phyloP scores from a whole-genome alignment of 92 coral and sea anemone genomes.

The Porites evermanni region DNA sequence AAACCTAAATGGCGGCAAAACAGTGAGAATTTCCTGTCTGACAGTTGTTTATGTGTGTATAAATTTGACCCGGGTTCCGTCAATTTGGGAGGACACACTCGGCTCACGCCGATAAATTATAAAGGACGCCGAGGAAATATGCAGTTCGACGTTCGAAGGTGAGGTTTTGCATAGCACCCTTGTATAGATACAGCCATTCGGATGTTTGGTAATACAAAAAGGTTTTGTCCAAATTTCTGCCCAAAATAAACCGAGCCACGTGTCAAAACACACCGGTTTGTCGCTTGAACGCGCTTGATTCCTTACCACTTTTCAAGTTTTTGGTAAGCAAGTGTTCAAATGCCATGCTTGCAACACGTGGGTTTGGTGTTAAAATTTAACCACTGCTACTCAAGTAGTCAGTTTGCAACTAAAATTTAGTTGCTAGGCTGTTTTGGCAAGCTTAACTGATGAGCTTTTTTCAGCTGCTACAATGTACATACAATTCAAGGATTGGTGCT shows the following conservation, averaged over 20 bases:
- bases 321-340: background rate
- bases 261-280: conserved; percentile 41
- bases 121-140: conserved; percentile 35
- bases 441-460: no score
- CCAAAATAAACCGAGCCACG: background rate
- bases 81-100: background rate
- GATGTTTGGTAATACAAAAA: background rate
- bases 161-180: background rate
- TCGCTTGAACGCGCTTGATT: background rate
- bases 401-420: background rate
- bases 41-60: conserved; percentile 3
- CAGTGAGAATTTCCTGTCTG: conserved; percentile 11
- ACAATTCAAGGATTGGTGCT: no score
- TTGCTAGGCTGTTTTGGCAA: background rate
- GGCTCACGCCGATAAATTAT: background rate
- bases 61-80: background rate
- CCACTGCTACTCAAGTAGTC: no score
- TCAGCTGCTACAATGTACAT: no score
- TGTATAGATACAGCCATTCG: background rate
- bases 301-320: background rate
- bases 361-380: no score
- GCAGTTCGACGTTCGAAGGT: conserved; percentile 94
- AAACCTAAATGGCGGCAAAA: conserved; percentile 62
- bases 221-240: background rate
- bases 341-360: background rate